Evolutionary conservation across 2,797 vertebrate genomes (phyloP).

Genomic region (Leuciscus waleckii): DNA sequence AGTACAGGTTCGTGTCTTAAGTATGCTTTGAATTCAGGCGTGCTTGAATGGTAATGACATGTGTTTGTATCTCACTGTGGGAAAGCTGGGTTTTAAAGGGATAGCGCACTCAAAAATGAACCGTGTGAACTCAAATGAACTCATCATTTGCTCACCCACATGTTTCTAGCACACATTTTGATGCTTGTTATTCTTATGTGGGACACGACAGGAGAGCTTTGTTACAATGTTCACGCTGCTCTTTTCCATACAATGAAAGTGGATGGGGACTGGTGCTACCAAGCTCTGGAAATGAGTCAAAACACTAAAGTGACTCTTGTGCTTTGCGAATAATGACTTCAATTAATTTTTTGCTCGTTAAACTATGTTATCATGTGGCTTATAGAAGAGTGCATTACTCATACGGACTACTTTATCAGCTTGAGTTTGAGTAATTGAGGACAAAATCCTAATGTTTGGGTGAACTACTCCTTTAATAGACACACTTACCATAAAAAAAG

Average conservation of each 20-base stretch:
- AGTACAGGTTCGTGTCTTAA: not conserved
- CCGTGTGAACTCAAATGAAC: no score
- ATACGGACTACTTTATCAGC: no score
- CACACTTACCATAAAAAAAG: not conserved
- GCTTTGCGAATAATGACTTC: not conserved
- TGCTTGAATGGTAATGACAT: not conserved
- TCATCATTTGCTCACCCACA: not conserved
- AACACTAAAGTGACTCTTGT: no score
- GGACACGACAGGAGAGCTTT: not conserved
- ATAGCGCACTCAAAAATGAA: not conserved
- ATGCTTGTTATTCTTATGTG: not conserved
- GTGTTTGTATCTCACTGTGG: not conserved
- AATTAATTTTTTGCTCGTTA: not conserved
- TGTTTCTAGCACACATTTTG: not conserved
- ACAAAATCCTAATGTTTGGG: not conserved
- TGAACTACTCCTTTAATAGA: not conserved
- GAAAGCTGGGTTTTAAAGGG: not conserved
- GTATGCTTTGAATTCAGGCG: not conserved
- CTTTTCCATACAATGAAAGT: not conserved
- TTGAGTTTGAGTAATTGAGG: not conserved
- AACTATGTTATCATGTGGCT: not conserved
- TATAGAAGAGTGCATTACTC: not conserved
- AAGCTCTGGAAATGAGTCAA: not conserved
- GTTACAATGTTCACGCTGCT: not conserved
- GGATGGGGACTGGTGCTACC: not conserved